Conservation (phyloP, 2,113 vertebrate genomes). For the Pithys albifrons region DNA sequence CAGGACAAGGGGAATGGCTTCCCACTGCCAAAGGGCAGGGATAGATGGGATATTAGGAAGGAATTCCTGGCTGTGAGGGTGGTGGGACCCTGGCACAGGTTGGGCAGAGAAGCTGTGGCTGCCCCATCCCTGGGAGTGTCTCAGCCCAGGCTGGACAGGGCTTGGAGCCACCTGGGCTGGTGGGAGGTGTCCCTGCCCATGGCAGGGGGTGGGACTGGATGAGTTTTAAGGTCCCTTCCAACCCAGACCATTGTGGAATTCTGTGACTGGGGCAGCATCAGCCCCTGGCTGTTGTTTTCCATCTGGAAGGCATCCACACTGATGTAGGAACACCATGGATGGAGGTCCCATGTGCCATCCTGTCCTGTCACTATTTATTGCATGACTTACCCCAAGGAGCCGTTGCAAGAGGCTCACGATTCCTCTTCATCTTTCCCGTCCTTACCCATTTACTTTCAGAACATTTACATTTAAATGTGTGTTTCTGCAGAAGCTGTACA, state of each 20-base stretch:
- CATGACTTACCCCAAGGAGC: neutral
- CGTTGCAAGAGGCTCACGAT: neutral
- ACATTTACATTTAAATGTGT: constrained; percentile 70
- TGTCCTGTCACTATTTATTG: neutral
- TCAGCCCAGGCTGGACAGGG: fast-evolving
- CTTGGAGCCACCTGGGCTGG: fast-evolving
- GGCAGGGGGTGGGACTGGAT: fast-evolving
- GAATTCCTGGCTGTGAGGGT: neutral
- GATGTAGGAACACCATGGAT: fast-evolving
- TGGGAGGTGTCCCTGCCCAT: neutral
- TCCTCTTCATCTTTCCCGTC: constrained; percentile 20
- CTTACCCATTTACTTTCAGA: constrained; percentile 45
- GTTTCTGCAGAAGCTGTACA: constrained; percentile 65
- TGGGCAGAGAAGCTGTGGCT: neutral
- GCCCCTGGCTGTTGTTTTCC: neutral
- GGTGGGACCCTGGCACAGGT: neutral
- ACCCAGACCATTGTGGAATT: too few relatives aligned
- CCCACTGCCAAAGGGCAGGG: neutral
- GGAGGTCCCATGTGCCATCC: neutral
- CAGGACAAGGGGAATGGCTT: neutral
- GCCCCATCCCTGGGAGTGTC: neutral
- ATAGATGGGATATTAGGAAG: neutral
- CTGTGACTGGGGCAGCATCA: neutral
- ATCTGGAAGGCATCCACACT: neutral
- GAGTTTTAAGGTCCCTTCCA: neutral